Base-by-base conservation (phyloP, 2,797 vertebrate genomes). In the Pristis pectinata region DNA sequence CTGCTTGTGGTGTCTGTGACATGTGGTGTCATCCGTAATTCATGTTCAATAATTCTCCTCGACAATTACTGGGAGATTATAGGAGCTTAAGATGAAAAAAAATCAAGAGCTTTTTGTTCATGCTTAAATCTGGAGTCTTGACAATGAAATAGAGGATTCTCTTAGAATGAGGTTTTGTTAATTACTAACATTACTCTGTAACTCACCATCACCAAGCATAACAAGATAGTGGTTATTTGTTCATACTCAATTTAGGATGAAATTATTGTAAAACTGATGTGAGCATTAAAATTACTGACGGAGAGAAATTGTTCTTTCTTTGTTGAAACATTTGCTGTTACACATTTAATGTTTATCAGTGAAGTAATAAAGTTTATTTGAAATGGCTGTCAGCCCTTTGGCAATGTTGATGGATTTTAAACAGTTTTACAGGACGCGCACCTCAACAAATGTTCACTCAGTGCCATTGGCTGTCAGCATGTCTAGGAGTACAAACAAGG, bases 341-440 rank as follows among this genome's bases (percentile, higher is more conserved):
- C 17, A 61, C 56, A n/a, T 89, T 89, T 37, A 56, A 67, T 91
- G 61, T 91, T 67, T 91, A 67, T 91, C 61, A 91, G 61, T 67
- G n/a, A 27, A 41, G 87, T 67, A 64, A 91, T 91, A 67, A 91
- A 91, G 87, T 91, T 91, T 67, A 91, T 67, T 91, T 67, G 11
- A 91, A 91, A 91, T 67, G 59, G 61, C 19, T 67, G 87, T 2
- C 61, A 41, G 59, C 19, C 87, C 34, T 41, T 24, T 91, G 61
- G 61, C 87, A 67, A 67, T 27, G 87, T 67, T 37, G 87, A 37
- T 91, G 87, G 59, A 41, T 67, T 27, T 67, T 67, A 67, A 91
- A 67, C 22, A 27, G 87, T 13, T 37, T 91, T 64, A 41, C n/a
- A 91, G 59, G 9, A 24, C 37, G 22, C 34, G 37, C n/a, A 67